Evolutionary conservation across 2,888 invertebrate genomes (phyloP).

Genomic region (Hemithea aestivaria): DNA sequence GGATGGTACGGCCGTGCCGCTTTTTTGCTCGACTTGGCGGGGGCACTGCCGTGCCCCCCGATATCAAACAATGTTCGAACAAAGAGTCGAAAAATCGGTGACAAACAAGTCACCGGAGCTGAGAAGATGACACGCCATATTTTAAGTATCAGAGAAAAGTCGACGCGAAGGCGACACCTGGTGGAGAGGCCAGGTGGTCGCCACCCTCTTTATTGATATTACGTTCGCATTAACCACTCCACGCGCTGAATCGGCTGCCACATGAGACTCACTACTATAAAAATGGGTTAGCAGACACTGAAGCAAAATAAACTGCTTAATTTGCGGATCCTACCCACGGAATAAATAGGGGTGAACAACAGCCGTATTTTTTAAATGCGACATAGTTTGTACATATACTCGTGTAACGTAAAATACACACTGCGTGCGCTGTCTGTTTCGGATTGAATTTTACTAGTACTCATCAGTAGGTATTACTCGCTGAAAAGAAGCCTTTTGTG

Average conservation of each 20-base stretch:
- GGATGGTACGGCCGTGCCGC: too few relatives aligned
- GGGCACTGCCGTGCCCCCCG: constrained; percentile 26
- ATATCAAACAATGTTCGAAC: constrained; percentile 48
- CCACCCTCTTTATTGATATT: constrained; percentile 62
- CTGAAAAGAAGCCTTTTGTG: too few relatives aligned
- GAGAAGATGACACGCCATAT: constrained; percentile 66
- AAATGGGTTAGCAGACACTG: constrained; percentile 2
- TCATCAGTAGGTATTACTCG: too few relatives aligned
- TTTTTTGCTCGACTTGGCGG: too few relatives aligned
- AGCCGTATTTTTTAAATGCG: too few relatives aligned
- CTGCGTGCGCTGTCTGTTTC: too few relatives aligned
- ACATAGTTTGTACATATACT: too few relatives aligned
- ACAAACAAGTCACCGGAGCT: constrained; percentile 63
- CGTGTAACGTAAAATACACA: too few relatives aligned
- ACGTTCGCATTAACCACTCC: constrained; percentile 66
- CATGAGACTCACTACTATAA: constrained; percentile 26
- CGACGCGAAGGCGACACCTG: constrained; percentile 53
- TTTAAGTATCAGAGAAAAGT: constrained; percentile 67
- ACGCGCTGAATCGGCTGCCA: constrained; percentile 55
- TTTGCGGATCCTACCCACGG: not conserved
- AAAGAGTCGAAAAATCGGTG: constrained; percentile 56
- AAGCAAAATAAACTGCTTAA: constrained; percentile 13
- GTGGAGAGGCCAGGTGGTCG: constrained; percentile 45
- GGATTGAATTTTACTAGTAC: too few relatives aligned
- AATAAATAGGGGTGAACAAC: too few relatives aligned